Percentiles rank a stretch among this genome's conserved stretches.
phyloP scores from a whole-genome alignment of 37 sponge, comb jelly and placozoan species.

The Beroe ovata region DNA sequence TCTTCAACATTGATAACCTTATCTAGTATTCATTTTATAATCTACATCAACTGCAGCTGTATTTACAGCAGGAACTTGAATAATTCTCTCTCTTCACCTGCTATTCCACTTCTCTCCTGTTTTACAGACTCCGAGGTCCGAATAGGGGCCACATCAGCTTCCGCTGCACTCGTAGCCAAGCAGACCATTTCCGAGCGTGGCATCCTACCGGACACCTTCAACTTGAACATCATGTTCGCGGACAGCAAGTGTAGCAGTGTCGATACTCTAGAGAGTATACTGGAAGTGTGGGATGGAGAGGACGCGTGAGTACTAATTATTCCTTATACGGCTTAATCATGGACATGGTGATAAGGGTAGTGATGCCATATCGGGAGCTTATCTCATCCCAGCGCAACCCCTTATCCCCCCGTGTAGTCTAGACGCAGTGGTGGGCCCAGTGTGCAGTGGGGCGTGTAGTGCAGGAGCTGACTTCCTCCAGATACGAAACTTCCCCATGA shows the following conservation, averaged over 20 bases:
- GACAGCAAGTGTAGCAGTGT: constrained; percentile 66
- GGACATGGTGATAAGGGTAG: no score
- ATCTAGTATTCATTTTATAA: no score
- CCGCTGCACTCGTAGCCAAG: constrained; percentile 22
- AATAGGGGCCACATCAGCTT: constrained; percentile 44
- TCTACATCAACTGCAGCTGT: no score
- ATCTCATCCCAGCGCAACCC: no score
- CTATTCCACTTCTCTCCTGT: neutral
- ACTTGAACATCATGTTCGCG: constrained; percentile 35
- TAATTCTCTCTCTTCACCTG: neutral
- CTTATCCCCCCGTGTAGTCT: constrained; percentile 1
- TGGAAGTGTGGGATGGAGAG: constrained; percentile 47
- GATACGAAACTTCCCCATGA: constrained; percentile 45
- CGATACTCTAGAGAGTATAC: constrained; percentile 41
- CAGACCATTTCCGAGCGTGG: constrained; percentile 5
- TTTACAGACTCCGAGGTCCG: constrained; percentile 53
- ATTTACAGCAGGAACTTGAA: no score
- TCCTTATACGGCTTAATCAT: no score
- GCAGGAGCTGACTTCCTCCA: constrained; percentile 63
- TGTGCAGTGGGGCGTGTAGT: constrained; percentile 65
- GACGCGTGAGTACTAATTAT: constrained; percentile 44
- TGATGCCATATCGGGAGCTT: no score
- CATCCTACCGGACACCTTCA: constrained; percentile 33
- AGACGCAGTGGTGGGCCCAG: constrained; percentile 49
- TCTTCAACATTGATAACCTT: no score